These are phyloP conservation scores for Drosophila borealis DNA, from an alignment of 2,888 invertebrate genomes.

Conservation along the genomic window DNA sequence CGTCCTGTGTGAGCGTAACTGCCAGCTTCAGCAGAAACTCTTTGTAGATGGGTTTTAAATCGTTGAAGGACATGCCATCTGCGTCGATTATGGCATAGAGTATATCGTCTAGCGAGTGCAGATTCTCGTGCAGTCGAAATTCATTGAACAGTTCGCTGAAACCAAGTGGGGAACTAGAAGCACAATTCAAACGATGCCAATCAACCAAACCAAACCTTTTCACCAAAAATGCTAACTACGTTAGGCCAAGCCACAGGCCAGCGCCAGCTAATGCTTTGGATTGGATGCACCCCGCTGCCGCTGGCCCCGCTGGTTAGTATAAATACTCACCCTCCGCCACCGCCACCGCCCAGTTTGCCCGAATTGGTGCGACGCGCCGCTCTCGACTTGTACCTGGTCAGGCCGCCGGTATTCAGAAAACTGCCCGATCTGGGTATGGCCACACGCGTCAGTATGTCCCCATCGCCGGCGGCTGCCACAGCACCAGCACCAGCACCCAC, in stretches of 20 bases:
- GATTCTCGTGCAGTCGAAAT: slow-evolving; percentile 94
- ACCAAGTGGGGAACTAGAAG: slow-evolving; percentile 91
- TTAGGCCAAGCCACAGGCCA: slow-evolving; percentile 50
- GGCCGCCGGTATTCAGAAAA: slow-evolving; percentile 92
- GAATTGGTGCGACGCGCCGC: slow-evolving; percentile 83
- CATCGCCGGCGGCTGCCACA: slow-evolving; percentile 89
- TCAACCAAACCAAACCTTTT: slow-evolving; percentile 80
- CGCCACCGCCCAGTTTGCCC: slow-evolving; percentile 85
- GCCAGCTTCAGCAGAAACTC: slow-evolving; percentile 95
- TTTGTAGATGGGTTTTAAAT: slow-evolving; percentile 95
- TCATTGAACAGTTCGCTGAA: slow-evolving; percentile 95
- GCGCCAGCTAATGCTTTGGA: slow-evolving; percentile 9
- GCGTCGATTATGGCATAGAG: slow-evolving; percentile 95
- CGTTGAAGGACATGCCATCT: slow-evolving; percentile 97
- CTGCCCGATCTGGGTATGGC: slow-evolving; percentile 94
- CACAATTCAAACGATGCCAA: slow-evolving; percentile 78
- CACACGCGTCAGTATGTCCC: slow-evolving; percentile 93
- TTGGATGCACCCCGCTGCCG: not conserved
- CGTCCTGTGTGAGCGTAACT: slow-evolving; percentile 95
- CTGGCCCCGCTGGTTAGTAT: slow-evolving; percentile 56
- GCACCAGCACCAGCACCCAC: slow-evolving; percentile 36
- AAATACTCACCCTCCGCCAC: slow-evolving; percentile 79
- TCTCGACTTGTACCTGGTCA: slow-evolving; percentile 90
- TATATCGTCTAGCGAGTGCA: slow-evolving; percentile 94
- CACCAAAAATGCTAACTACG: slow-evolving; percentile 66